Conservation (phyloP, 2,797 vertebrate genomes). For the Mionectes olivaceus region DNA sequence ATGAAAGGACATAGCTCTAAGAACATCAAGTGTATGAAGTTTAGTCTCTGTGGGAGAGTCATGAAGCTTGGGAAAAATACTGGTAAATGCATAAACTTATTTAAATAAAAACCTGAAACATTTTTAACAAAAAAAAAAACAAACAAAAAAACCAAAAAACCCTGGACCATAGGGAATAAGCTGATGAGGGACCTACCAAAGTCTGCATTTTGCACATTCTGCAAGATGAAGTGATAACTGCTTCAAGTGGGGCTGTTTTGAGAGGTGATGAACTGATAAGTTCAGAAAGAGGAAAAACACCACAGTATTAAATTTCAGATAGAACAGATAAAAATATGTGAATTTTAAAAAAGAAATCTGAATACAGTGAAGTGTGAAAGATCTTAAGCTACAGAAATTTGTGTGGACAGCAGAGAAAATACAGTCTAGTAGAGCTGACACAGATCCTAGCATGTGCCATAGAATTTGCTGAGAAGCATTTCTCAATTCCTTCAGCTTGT, state of each 20-base stretch:
- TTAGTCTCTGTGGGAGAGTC: slow-evolving; percentile 56
- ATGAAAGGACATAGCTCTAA: slow-evolving; percentile 64
- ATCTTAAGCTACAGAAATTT: background rate
- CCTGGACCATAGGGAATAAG: background rate
- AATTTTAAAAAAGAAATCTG: background rate
- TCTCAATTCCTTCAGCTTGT: background rate
- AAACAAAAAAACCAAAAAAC: no score
- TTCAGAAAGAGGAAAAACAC: background rate
- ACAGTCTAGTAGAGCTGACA: background rate
- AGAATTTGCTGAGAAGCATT: background rate
- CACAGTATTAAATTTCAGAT: background rate
- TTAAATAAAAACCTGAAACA: slow-evolving; percentile 57
- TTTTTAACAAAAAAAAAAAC: background rate
- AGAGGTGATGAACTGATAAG: slow-evolving; percentile 9
- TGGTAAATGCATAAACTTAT: slow-evolving; percentile 47
- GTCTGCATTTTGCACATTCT: slow-evolving; percentile 33
- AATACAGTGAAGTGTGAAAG: background rate
- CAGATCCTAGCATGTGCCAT: background rate
- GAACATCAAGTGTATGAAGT: slow-evolving; percentile 57
- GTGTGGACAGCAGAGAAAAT: background rate
- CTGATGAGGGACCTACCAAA: slow-evolving; percentile 10
- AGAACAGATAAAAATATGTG: background rate
- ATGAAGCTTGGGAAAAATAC: slow-evolving; percentile 41
- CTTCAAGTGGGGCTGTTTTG: background rate
- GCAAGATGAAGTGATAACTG: slow-evolving; percentile 20